Evolutionary conservation across 2,888 invertebrate species (phyloP), one percentile per base, ranked within the genome.

Genomic region (Euplagia quadripunctaria): DNA sequence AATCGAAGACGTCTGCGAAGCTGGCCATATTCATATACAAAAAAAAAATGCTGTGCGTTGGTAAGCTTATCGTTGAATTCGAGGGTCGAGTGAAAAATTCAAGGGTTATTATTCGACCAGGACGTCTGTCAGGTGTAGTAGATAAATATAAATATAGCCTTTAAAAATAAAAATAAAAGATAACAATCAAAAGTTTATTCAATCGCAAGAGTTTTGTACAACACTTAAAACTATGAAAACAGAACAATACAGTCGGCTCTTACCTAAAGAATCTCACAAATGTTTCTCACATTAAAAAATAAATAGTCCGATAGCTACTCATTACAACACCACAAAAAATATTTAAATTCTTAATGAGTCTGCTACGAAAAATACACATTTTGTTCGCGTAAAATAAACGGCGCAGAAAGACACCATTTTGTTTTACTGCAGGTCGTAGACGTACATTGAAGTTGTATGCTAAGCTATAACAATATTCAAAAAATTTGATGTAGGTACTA

Each of bases 151-250:
- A 31, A 31, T 31, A 31, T 31, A 31, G 31, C 1, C 31, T 31
- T 31, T 2, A 31, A 31, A 31, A 67, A 74, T 49, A 55, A 67
- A 70, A 71, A 43, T 64, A 68, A 43, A 68, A 51, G 46, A 73
- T 75, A 84, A 82, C 77, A 83, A 86, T 79, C 82, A 85, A 87
- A 87, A 84, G 82, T 92, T 91, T 90, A 89, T 90, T 90, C 79
- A 85, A 88, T 87, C 82, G 84, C 83, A 90, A 89, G 87, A 87
- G 82, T 90, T 92, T 94, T 95, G 94, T 94, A 94, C 94, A 94
- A 92, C 88, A 90, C 93, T 93, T 94, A 93, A 80, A 86, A 86
- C 88, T 90, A 91, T 84, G 77, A 86, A 78, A 85, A 85, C 78
- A 85, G 77, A 78, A 82, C 73, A 84, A 76, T 80, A 84, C 83